phyloP scores from a whole-genome alignment of 2,888 invertebrate species.

The Rhingia campestris region DNA sequence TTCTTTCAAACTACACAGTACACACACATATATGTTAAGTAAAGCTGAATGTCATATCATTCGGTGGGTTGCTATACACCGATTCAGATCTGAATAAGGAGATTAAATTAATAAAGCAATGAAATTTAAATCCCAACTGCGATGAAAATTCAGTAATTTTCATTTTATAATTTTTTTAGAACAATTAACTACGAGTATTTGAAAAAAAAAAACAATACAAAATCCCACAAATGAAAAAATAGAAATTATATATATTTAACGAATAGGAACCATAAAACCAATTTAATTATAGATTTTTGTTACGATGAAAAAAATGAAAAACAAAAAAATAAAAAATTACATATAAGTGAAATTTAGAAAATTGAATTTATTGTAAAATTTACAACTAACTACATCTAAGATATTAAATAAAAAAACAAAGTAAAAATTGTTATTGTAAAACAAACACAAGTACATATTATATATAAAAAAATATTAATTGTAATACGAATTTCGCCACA shows the following conservation, averaged over 20 bases:
- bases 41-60: not conserved
- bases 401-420: slow-evolving; percentile 32
- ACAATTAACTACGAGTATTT: not conserved
- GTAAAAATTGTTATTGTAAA: slow-evolving; percentile 11
- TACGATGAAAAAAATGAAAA: slow-evolving; percentile 33
- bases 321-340: slow-evolving; percentile 14
- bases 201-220: slow-evolving; percentile 5
- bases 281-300: slow-evolving; percentile 61
- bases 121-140: not conserved
- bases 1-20: not conserved
- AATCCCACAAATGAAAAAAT: slow-evolving; percentile 12
- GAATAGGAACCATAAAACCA: slow-evolving; percentile 16
- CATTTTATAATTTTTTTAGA: slow-evolving; percentile 3
- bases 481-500: slow-evolving; percentile 45
- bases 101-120: slow-evolving; percentile 14
- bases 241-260: slow-evolving; percentile 14
- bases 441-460: not conserved
- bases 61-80: not conserved
- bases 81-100: not conserved
- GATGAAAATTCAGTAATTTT: not conserved
- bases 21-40: too few species aligned
- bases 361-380: slow-evolving; percentile 65
- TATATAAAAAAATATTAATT: slow-evolving; percentile 12
- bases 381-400: slow-evolving; percentile 53
- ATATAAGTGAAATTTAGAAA: slow-evolving; percentile 40